A percentile compares a stretch with the other conserved stretches of the same genome.
Evolutionary conservation across 2,888 invertebrate genomes (phyloP).

Genomic region (Deilephila elpenor): DNA sequence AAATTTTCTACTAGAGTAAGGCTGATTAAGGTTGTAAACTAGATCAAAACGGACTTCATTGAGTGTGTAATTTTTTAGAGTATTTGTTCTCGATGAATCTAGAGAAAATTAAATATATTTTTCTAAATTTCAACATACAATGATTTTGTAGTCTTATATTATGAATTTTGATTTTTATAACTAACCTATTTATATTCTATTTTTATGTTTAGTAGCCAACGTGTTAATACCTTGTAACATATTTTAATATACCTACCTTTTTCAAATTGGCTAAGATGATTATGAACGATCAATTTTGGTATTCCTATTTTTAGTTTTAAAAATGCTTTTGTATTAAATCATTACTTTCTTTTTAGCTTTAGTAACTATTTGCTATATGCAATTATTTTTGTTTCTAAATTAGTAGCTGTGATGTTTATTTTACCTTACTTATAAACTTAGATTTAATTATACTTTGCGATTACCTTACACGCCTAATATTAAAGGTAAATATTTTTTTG

Average conservation of each 20-base stretch:
- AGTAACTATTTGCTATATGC: slow-evolving; percentile 20
- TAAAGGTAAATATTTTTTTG: neutral
- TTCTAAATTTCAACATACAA: neutral
- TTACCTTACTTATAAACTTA: slow-evolving; percentile 43
- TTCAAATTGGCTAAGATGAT: slow-evolving; percentile 4
- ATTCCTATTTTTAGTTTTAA: neutral
- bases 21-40: neutral
- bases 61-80: neutral
- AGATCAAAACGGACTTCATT: neutral
- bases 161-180: no score
- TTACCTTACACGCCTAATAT: neutral
- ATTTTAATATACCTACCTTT: neutral
- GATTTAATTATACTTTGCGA: slow-evolving; percentile 34
- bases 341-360: slow-evolving; percentile 2
- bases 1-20: neutral
- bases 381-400: slow-evolving; percentile 39
- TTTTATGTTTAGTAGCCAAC: slow-evolving; percentile 1
- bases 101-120: neutral
- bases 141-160: no score
- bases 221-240: neutral
- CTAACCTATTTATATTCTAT: neutral
- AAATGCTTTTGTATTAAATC: slow-evolving; percentile 9
- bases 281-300: slow-evolving; percentile 8
- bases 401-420: slow-evolving; percentile 55
- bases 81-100: neutral